Evolutionary conservation across 2,113 vertebrate genomes (phyloP), one percentile per base, ranked within the genome.

Genomic region (Riparia riparia): DNA sequence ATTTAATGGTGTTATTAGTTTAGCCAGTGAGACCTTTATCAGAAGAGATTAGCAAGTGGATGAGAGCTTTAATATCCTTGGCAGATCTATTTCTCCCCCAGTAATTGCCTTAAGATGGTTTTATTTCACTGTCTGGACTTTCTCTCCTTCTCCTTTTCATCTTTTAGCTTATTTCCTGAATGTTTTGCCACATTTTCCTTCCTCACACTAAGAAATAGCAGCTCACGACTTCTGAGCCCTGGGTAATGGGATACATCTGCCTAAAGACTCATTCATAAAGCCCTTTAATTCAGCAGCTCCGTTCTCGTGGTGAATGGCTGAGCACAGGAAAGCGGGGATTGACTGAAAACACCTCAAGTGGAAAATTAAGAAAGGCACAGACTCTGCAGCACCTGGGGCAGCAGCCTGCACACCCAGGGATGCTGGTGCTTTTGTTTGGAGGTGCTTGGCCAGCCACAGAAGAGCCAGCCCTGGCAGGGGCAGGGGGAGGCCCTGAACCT

Each of bases 11-110:
- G 19, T 93, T 94, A 95, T 96, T 93, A 85, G 68, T 78, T 91
- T 92, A 93, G 91, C 56, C 69, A 83, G 73, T 31, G 85, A 93
- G 92, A 92, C 92, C 77, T 96, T 94, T 97, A 96, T 96, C 91
- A 85, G 71, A 80, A 84, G 63, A 74, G 80, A 95, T 96, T 94
- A 97, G 78, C 85, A 88, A 63, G 86, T 96, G 80, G 8, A 20
- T 56, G 82, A 89, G 77, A 90, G 63, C 91, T 95, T 86, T 90
- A 96, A 93, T 92, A 93, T 83, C 66, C 76, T 70, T 77, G 94
- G 84, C 89, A 93, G 89, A 77, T 94, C 90, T 88, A 73, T 93
- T 96, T 96, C 89, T 91, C 84, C 76, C 82, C 10, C 25, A 32
- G 73, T 94, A 95, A 95, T 93, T 95, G 83, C 80, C 72, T 95